These are phyloP conservation scores for Chaetops frenatus DNA, from an alignment of 2,113 vertebrate species.

Conservation along the genomic window DNA sequence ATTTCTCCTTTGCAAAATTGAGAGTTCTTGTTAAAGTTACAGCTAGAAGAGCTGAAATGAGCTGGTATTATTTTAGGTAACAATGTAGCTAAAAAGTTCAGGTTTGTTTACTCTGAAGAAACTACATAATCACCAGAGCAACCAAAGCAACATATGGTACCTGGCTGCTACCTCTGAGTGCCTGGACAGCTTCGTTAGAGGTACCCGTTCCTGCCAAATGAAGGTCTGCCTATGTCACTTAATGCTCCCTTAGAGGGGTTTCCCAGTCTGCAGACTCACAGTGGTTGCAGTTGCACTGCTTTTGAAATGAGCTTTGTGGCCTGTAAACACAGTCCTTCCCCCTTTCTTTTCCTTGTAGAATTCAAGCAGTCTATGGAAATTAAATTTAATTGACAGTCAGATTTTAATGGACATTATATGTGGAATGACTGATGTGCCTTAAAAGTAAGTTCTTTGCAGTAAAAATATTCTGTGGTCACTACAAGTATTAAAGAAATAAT, in stretches of 20 bases:
- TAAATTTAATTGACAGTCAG: neutral
- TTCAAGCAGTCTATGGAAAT: neutral
- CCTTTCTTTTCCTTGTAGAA: neutral
- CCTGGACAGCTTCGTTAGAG: neutral
- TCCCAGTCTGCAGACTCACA: neutral
- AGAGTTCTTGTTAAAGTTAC: neutral
- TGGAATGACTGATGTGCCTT: constrained; percentile 57
- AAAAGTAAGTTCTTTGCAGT: constrained; percentile 26
- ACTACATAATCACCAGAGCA: constrained; percentile 11
- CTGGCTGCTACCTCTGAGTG: constrained; percentile 45
- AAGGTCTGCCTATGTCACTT: neutral
- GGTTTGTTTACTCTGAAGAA: constrained; percentile 21
- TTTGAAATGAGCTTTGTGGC: neutral
- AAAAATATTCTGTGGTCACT: constrained; percentile 2
- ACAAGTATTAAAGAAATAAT: neutral
- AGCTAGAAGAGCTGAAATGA: neutral
- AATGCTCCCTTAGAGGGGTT: neutral
- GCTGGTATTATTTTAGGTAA: neutral
- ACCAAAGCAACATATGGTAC: constrained; percentile 39
- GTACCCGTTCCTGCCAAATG: neutral
- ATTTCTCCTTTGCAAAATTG: constrained; percentile 5
- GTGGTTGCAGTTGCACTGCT: neutral
- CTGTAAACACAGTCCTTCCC: neutral
- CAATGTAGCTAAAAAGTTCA: constrained; percentile 19
- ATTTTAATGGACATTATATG: neutral